Base-by-base conservation (phyloP, 2,888 invertebrate genomes). In the Blomia tropicalis region DNA sequence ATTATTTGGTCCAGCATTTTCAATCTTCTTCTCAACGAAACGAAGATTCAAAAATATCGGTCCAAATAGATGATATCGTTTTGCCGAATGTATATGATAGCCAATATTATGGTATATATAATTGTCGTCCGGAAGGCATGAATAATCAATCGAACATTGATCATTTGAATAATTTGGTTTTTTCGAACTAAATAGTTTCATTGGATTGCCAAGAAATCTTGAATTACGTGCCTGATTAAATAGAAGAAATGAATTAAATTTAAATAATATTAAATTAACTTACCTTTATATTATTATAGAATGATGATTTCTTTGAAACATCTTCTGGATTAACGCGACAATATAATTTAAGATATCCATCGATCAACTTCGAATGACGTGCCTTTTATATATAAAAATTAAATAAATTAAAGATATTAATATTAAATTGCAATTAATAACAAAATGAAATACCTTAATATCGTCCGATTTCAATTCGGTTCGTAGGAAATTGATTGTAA, bases 81-180 rank as follows among this genome's bases (percentile, higher is more conserved):
- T 72, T 1, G 83, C 81, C 67, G 78, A 73, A 63, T 78, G 75
- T 63, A 85, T 75, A 72, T 85, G 85, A 70, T 84, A 81, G 1
- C 83, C 84, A 58, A 85, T 78, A 70, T 82, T 83, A 36, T 79
- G 82, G 14, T 80, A 81, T 68, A 83, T 83, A 70, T 85, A 85
- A 56, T 83, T 82, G 70, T 85, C 84, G 66, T 82, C 78, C 0
- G 81, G 79, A 22, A 85, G 76, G 63, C 80, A 78, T 1, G 80
- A 76, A 29, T 78, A 78, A 67, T 79, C 76, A 5, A 74, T 72
- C 4, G 43, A 1, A 22, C 56, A 11, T 36, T 7, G 36, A 36
- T 36, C n/a, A n/a, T n/a, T n/a, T n/a, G n/a, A n/a, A n/a, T n/a
- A n/a, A n/a, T n/a, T n/a, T n/a, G n/a, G n/a, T n/a, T n/a, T n/a